Percentiles rank a stretch among this genome's conserved stretches.
Conservation (phyloP, 2,888 invertebrate genomes). For the Polymixis lichenea region DNA sequence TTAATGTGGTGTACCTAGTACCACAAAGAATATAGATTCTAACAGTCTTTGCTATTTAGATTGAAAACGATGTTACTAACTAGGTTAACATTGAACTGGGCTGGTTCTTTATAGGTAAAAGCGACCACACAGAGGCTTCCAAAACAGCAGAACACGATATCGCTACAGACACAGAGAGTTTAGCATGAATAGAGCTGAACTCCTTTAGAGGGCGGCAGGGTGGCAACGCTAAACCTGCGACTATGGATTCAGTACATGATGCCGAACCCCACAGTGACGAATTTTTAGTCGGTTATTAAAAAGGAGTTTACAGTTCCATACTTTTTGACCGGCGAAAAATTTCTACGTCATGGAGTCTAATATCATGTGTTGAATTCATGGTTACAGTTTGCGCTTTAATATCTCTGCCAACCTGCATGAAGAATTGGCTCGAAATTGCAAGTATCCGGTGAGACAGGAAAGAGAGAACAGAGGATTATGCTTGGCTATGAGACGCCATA, state of each 20-base stretch:
- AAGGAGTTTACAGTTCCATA: no score
- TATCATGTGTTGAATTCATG: no score
- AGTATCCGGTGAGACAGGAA: not conserved
- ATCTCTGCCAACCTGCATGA: no score
- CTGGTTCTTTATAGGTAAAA: not conserved
- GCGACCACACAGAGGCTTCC: not conserved
- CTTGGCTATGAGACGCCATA: not conserved
- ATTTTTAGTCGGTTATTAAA: no score
- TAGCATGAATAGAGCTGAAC: not conserved
- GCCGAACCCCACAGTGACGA: no score
- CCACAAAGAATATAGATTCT: not conserved
- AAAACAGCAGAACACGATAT: not conserved
- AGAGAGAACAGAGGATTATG: not conserved
- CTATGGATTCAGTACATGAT: no score
- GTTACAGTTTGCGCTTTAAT: no score
- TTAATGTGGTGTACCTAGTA: not conserved
- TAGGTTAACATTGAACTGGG: not conserved
- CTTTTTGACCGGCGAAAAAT: no score
- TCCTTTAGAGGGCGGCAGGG: no score
- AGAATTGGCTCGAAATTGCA: not conserved
- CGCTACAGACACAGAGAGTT: not conserved
- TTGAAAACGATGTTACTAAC: not conserved
- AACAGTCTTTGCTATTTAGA: not conserved
- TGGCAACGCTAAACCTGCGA: no score
- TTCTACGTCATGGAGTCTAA: no score